Evolutionary conservation across 2,797 vertebrate genomes (phyloP).

Genomic region (Geranospiza caerulescens): DNA sequence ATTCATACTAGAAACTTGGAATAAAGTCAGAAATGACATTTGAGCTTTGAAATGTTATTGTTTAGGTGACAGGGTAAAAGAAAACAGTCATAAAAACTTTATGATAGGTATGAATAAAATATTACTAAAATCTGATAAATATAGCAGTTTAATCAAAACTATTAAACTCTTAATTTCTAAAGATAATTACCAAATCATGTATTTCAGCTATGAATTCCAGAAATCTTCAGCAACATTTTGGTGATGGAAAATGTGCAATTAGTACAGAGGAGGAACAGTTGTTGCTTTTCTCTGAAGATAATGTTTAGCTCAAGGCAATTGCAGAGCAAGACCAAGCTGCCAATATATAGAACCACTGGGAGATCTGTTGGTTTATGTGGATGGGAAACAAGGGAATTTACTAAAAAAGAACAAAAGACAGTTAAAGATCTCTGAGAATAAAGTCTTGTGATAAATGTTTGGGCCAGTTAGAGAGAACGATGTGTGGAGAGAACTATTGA

Average conservation of each 20-base stretch:
- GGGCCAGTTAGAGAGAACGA: background rate
- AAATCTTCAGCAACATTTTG: background rate
- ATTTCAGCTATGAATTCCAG: background rate
- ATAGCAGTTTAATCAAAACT: background rate
- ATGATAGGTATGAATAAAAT: background rate
- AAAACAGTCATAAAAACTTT: background rate
- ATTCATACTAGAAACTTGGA: background rate
- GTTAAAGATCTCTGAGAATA: background rate
- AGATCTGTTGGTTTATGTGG: background rate
- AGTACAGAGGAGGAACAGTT: background rate
- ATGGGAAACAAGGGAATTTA: background rate
- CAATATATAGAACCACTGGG: background rate
- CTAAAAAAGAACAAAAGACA: background rate
- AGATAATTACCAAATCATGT: background rate
- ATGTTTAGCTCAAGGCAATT: background rate
- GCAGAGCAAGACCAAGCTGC: background rate
- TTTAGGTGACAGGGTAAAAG: background rate
- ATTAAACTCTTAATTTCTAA: background rate
- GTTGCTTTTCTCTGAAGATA: background rate
- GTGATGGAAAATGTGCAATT: background rate
- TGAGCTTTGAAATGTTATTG: background rate
- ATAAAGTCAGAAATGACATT: background rate
- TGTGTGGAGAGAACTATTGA: constrained; percentile 1
- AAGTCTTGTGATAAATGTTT: background rate
- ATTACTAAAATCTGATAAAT: background rate